phyloP scores from a whole-genome alignment of 1,140 invertebrate species.

The Procambarus clarkii region DNA sequence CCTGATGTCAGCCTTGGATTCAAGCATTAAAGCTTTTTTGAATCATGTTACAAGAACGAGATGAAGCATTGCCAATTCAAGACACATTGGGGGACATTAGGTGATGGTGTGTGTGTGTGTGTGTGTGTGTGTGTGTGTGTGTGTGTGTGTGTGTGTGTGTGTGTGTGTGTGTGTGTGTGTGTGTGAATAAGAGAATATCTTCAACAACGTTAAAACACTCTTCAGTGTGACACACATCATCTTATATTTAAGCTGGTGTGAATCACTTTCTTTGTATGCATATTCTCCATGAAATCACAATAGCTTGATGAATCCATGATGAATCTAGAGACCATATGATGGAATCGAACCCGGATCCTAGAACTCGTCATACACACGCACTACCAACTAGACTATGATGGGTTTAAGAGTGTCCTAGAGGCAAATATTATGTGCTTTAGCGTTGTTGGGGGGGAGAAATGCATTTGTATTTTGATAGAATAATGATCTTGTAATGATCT shows the following conservation, averaged over 20 bases:
- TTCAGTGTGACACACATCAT: background rate
- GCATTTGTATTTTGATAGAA: background rate
- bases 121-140: background rate
- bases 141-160: slow-evolving; percentile 24
- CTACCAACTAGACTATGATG: no score
- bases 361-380: no score
- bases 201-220: background rate
- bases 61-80: background rate
- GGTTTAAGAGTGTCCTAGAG: no score
- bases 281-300: no score
- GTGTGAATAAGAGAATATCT: background rate
- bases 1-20: background rate
- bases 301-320: no score
- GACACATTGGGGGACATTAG: background rate
- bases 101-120: no score
- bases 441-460: background rate
- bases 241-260: background rate
- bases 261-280: no score
- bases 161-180: slow-evolving; percentile 9
- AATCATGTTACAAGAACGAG: background rate
- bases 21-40: background rate
- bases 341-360: no score
- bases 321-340: no score
- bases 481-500: background rate
- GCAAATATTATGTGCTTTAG: background rate